Percentiles rank a stretch among this genome's conserved stretches.
Evolutionary conservation across 1,140 invertebrate genomes (phyloP).

Genomic region (Hyles vespertilio): DNA sequence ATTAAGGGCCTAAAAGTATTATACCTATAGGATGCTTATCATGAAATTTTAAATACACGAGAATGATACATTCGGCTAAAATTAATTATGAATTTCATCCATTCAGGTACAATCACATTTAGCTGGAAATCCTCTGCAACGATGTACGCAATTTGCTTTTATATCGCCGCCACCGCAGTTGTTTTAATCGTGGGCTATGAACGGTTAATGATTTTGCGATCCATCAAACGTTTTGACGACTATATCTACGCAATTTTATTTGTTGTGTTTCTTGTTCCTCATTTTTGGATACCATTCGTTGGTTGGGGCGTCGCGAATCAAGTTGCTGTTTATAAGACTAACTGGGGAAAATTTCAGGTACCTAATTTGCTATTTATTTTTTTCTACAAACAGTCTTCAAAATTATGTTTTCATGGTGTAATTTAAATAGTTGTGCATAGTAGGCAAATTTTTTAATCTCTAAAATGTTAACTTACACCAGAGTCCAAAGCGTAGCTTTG

Average conservation of each 20-base stretch:
- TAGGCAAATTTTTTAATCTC: too few species aligned
- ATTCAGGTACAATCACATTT: slow-evolving; percentile 76
- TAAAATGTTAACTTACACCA: too few species aligned
- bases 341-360: slow-evolving; percentile 78
- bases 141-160: slow-evolving; percentile 78
- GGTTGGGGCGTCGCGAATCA: slow-evolving; percentile 79
- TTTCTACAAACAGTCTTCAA: too few species aligned
- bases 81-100: slow-evolving; percentile 12
- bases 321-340: slow-evolving; percentile 80
- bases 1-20: too few species aligned
- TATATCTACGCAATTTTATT: slow-evolving; percentile 80
- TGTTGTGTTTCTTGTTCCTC: slow-evolving; percentile 78
- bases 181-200: slow-evolving; percentile 77
- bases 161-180: slow-evolving; percentile 71
- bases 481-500: too few species aligned
- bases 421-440: too few species aligned
- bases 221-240: slow-evolving; percentile 78
- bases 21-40: too few species aligned
- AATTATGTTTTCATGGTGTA: too few species aligned
- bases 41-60: too few species aligned
- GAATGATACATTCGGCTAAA: background rate
- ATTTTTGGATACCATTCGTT: slow-evolving; percentile 80
- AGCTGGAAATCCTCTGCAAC: slow-evolving; percentile 76
- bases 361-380: slow-evolving; percentile 5
- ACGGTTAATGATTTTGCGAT: slow-evolving; percentile 74